phyloP scores from a whole-genome alignment of 2,113 vertebrate species.

The Gymnorhina tibicen region DNA sequence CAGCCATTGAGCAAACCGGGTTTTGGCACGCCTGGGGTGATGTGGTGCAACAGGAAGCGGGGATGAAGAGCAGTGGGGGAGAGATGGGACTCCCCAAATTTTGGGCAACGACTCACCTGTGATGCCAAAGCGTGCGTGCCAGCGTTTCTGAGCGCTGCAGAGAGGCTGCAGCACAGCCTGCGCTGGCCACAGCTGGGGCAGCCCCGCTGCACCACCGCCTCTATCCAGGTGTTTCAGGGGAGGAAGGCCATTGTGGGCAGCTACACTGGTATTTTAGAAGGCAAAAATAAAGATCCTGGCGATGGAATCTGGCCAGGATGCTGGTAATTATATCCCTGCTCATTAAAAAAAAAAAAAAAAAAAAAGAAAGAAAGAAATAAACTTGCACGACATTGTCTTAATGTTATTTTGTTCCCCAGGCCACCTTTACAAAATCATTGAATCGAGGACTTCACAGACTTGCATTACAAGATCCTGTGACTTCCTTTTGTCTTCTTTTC shows the following conservation, averaged over 20 bases:
- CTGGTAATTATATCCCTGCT: background rate
- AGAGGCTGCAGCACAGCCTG: background rate
- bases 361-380: background rate
- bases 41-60: background rate
- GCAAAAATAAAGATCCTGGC: background rate
- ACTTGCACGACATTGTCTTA: background rate
- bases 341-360: background rate
- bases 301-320: background rate
- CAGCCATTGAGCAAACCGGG: background rate
- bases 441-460: background rate
- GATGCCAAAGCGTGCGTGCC: background rate
- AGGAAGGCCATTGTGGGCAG: background rate
- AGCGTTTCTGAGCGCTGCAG: background rate
- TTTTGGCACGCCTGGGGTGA: background rate
- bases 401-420: background rate
- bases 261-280: background rate
- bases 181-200: background rate
- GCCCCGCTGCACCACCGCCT: background rate
- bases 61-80: background rate
- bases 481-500: background rate
- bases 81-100: background rate
- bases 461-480: background rate
- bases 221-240: background rate
- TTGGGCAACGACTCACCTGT: background rate
- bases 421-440: background rate